These are phyloP conservation scores for Lamellibrachia luymesi DNA, from an alignment of 1,140 invertebrate genomes.

Conservation along the genomic window DNA sequence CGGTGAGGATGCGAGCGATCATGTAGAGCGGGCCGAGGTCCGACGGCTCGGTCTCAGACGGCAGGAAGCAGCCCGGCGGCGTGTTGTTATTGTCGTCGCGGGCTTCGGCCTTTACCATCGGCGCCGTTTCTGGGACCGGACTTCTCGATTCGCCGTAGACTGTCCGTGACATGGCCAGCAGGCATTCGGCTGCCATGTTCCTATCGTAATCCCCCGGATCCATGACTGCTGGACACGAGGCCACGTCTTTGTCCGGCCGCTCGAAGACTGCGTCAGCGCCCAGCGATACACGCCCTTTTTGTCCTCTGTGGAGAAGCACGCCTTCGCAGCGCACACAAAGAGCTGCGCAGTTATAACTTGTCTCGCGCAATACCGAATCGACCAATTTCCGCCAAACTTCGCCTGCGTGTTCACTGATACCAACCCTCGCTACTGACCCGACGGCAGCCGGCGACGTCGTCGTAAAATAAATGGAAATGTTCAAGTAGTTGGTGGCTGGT, in stretches of 20 bases:
- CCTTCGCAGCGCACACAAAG: background rate
- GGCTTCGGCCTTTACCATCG: background rate
- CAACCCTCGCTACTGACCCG: background rate
- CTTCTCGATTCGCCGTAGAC: background rate
- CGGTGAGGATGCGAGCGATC: constrained; percentile 12
- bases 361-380: background rate
- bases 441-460: background rate
- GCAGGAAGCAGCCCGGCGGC: background rate
- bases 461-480: background rate
- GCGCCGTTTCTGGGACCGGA: background rate
- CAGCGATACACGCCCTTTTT: background rate
- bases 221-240: background rate
- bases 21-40: constrained; percentile 9
- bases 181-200: constrained; percentile 14
- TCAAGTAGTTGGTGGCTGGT: background rate
- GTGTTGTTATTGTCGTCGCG: background rate
- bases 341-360: background rate
- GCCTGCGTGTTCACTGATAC: background rate
- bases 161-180: constrained; percentile 19
- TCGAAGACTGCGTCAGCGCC: background rate
- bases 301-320: background rate
- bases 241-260: background rate
- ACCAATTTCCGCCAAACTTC: background rate
- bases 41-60: background rate
- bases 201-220: constrained; percentile 1